Conservation (phyloP, 2,888 invertebrate species). For the Slavum lentiscoides region DNA sequence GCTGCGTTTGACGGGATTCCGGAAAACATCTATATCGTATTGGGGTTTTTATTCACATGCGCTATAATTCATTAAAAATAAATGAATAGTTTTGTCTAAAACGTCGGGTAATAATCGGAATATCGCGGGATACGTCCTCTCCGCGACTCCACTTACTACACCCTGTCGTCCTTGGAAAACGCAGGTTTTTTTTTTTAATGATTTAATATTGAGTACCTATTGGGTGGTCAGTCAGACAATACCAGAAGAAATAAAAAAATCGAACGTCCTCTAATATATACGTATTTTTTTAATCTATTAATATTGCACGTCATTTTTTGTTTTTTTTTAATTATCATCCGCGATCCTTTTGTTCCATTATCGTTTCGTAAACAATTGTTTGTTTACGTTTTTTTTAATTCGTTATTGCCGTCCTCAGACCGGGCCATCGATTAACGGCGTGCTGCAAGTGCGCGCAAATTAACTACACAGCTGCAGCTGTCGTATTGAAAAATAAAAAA, state of each 20-base stretch:
- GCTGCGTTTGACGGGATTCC: slow-evolving; percentile 21
- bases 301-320: neutral
- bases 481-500: too few species aligned
- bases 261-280: neutral
- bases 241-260: neutral
- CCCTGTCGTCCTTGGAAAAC: too few species aligned
- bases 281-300: neutral
- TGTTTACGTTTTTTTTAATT: neutral
- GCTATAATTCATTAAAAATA: slow-evolving; percentile 6
- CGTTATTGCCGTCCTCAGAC: neutral
- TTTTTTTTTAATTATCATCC: neutral
- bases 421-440: too few species aligned
- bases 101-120: too few species aligned
- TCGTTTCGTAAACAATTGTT: neutral
- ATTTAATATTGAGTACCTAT: too few species aligned
- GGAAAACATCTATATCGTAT: slow-evolving; percentile 2
- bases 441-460: too few species aligned
- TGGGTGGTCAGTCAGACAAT: too few species aligned
- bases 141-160: too few species aligned
- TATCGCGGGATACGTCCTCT: too few species aligned
- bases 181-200: too few species aligned
- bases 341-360: slow-evolving; percentile 25
- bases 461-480: too few species aligned
- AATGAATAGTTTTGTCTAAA: too few species aligned
- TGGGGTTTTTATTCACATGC: neutral